Evolutionary conservation across 2,797 vertebrate species (phyloP), one percentile per base, ranked within the genome.

Genomic region (Rhodeus uyekii): DNA sequence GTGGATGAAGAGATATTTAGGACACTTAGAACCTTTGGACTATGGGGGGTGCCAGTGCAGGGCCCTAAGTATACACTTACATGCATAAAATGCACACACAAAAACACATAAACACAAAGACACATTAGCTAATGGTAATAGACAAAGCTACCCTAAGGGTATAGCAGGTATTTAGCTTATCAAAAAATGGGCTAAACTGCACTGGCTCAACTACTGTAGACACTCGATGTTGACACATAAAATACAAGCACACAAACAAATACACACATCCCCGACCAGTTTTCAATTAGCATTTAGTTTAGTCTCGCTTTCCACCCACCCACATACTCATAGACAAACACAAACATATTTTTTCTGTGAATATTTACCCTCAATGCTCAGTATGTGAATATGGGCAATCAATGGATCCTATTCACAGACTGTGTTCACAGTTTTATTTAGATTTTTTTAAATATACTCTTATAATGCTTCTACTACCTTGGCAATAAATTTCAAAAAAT

Each of bases 261-360:
- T 39, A 22, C 19, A 60, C 24, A 50, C 50, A 69, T 22, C 24
- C 13, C 8, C 29, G 3, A 36, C 3, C 24, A 16, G 32, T 65
- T 78, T 50, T 63, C 22, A 74, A 55, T 55, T 65, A 48, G 29
- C 14, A 53, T 67, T 78, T 24, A 65, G 60, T 64, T 27, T 22
- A 65, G 22, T 27, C 32, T 53, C 5, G 2, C 42, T 50, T 65
- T 13, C 24, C 34, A 81, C 29, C 80, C 65, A 78, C 46, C 18
- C 19, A 53, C 50, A 73, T 46, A 80, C 38, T 83, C 0, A 29
- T 46, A 69, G 48, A 80, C 29, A 83, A 1, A 68, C 55, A 87
- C 71, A 61, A 61, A 63, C 73, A 50, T 81, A 24, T 73, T 64
- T 53, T 68, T 27, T 34, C 48, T 44, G 46, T 60, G 53, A 34